These are phyloP conservation scores for Hololepta plana DNA, from an alignment of 2,888 invertebrate genomes.

Conservation along the genomic window DNA sequence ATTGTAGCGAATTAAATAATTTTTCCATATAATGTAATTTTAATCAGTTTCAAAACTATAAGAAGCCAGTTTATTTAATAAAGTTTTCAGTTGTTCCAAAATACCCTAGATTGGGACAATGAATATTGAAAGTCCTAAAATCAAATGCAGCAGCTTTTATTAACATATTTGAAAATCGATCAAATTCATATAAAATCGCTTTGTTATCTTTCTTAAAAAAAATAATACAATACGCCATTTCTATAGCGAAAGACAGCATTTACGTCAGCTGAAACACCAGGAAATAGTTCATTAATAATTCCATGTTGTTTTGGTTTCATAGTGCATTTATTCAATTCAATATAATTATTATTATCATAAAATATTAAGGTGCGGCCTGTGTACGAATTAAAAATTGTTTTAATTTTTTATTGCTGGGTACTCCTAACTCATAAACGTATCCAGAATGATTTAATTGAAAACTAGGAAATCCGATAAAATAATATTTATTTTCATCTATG, in stretches of 20 bases:
- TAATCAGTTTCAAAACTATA: too few relatives aligned
- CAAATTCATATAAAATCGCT: conserved; percentile 6
- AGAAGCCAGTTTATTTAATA: conserved; percentile 7
- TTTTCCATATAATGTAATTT: too few relatives aligned
- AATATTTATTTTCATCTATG: conserved; percentile 7
- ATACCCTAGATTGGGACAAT: conserved; percentile 6
- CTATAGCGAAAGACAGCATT: too few relatives aligned
- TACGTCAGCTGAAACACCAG: too few relatives aligned
- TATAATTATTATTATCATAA: conserved; percentile 5
- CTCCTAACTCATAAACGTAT: conserved; percentile 5
- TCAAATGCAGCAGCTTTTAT: too few relatives aligned
- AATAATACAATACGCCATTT: too few relatives aligned
- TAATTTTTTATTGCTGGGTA: conserved; percentile 5
- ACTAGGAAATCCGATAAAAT: conserved; percentile 8
- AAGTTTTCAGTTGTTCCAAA: conserved; percentile 6
- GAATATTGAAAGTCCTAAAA: conserved; percentile 7
- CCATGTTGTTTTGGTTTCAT: too few relatives aligned
- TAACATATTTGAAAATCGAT: too few relatives aligned
- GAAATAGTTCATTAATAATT: too few relatives aligned
- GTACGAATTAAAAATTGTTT: conserved; percentile 5
- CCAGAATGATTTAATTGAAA: conserved; percentile 6
- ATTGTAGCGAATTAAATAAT: too few relatives aligned
- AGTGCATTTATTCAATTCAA: conserved; percentile 4
- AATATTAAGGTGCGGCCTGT: conserved; percentile 4
- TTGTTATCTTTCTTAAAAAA: too few relatives aligned